Evolutionary conservation across 1,140 invertebrate genomes (phyloP), one percentile per base, ranked within the genome.

Genomic region (Brachionus plicatilis): DNA sequence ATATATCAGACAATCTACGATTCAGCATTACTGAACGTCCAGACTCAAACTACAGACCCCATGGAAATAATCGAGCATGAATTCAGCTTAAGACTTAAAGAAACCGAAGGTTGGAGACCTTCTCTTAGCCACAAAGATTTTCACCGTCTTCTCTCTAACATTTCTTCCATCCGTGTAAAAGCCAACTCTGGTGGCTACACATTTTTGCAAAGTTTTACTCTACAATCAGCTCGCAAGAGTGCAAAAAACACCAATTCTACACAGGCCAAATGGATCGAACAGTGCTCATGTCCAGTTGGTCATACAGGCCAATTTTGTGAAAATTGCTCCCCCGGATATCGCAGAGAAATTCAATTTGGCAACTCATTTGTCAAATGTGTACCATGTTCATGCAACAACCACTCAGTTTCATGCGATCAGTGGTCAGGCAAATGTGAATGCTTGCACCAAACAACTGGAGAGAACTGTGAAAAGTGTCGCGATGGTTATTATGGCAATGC

Each of bases 371-470:
- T 95, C 68, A 92, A 92, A 3, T 99, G 97, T 89, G 94, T 98
- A 20, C 94, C 94, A 60, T 99, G 97, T 88, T 94, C 96, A 86
- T 99, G 97, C 88, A 95, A 99, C 86, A 93, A 93, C 1, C 97
- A 99, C 88, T 96, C 96, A 0, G 94, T 96, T 83, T 94, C 94
- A 86, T 99, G 97, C 90, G 96, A 99, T 87, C 93, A 95, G 9
- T 95, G 97, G 87, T 95, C 95, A 68, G 96, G 94, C 94, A 88
- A 94, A 84, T 99, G 97, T 91, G 97, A 97, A 87, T 99, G 98
- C 88, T 93, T 96, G 86, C 94, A 99, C 89, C 97, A 99, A 87
- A 99, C 98, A 0, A 93, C 93, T 24, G 97, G 98, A 9, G 94
- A 95, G 78, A 96, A 96, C 88, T 99, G 97, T 88, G 95, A 98